phyloP scores from a whole-genome alignment of 2,888 invertebrate genomes.

The Spilarctia lutea region DNA sequence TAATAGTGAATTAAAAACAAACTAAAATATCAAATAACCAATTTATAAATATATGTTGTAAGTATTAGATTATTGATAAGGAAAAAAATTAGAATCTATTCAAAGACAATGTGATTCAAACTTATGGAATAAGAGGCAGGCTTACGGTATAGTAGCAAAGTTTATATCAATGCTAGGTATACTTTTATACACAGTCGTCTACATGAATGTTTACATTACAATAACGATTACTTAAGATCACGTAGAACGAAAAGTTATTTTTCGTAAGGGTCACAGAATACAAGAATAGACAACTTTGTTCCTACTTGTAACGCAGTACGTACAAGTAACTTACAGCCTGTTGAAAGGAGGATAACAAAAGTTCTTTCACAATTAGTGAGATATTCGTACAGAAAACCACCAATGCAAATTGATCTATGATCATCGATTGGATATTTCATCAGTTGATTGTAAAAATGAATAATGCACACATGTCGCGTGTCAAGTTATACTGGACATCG shows the following conservation, averaged over 20 bases:
- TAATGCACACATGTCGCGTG: constrained; percentile 24
- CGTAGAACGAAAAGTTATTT: constrained; percentile 4
- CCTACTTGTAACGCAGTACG: constrained; percentile 38
- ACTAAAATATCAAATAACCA: no score
- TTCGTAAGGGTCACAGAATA: constrained; percentile 18
- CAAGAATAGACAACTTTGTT: constrained; percentile 41
- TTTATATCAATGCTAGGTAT: no score
- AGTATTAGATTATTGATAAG: no score
- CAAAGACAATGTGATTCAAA: no score
- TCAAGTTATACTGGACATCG: constrained; percentile 35
- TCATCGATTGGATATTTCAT: constrained; percentile 25
- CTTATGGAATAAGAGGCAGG: no score
- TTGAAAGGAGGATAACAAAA: constrained; percentile 65
- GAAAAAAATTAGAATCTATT: no score
- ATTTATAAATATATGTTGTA: no score
- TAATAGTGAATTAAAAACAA: no score
- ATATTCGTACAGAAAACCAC: constrained; percentile 52
- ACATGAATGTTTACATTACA: neutral
- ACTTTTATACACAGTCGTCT: constrained; percentile 2
- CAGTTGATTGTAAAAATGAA: constrained; percentile 19
- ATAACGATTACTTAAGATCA: constrained; percentile 22
- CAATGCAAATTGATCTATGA: constrained; percentile 53
- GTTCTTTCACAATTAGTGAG: constrained; percentile 68
- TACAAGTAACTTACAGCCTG: constrained; percentile 56
- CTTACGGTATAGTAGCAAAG: no score